A percentile compares a stretch with the other conserved stretches of the same genome.
phyloP scores from a whole-genome alignment of 1,140 invertebrate species.

The Carcinoscorpius rotundicauda region DNA sequence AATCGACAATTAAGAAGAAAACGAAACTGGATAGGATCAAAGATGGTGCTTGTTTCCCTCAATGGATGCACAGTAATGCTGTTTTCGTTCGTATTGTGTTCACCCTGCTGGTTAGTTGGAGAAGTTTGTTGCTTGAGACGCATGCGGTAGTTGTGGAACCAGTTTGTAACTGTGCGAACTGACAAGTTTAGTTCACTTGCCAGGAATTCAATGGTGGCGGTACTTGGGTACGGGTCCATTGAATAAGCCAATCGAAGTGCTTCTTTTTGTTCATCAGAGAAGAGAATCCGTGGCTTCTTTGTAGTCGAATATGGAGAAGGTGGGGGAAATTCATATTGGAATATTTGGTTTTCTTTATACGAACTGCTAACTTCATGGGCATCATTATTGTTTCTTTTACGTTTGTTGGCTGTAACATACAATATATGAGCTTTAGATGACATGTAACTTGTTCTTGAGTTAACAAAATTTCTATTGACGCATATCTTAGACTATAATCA shows the following conservation, averaged over 20 bases:
- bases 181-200: constrained; percentile 82
- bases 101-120: constrained; percentile 28
- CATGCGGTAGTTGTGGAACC: constrained; percentile 99
- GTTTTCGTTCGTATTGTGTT: constrained; percentile 31
- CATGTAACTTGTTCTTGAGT: too few species aligned
- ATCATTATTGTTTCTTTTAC: constrained; percentile 9
- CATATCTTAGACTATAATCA: too few species aligned
- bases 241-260: constrained; percentile 84
- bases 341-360: too few species aligned
- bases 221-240: constrained; percentile 91
- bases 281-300: constrained; percentile 85
- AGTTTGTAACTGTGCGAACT: constrained; percentile 92
- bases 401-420: constrained; percentile 16
- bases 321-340: constrained; percentile 6
- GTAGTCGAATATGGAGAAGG: constrained; percentile 34
- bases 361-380: background rate
- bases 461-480: too few species aligned
- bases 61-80: constrained; percentile 2
- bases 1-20: constrained; percentile 66
- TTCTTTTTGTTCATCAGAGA: constrained; percentile 97
- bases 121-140: constrained; percentile 76
- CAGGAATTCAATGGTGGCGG: constrained; percentile 87
- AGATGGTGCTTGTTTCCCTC: constrained; percentile 29
- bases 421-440: too few species aligned
- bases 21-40: constrained; percentile 82